Evolutionary conservation across 92 coral and sea anemone genomes (phyloP).

Genomic region (Phenganax stokvisi): DNA sequence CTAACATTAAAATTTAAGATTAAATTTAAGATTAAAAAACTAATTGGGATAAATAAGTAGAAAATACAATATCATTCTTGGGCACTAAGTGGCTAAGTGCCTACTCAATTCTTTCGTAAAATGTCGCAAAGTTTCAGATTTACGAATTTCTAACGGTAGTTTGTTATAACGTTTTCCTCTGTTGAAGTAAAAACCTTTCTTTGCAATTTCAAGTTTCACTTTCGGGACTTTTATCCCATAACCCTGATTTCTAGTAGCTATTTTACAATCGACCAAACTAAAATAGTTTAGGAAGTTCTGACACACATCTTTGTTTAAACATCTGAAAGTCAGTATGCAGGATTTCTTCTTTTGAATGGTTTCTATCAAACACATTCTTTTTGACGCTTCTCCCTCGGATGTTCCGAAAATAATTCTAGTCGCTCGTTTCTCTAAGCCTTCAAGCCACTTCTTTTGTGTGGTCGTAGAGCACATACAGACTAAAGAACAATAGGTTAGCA

Average conservation of each 20-base stretch:
- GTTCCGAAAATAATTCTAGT: constrained; percentile 9
- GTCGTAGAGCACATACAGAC: not conserved
- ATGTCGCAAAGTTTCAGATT: constrained; percentile 14
- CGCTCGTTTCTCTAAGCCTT: constrained; percentile 13
- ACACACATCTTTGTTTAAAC: constrained; percentile 18
- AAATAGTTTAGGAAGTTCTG: constrained; percentile 23
- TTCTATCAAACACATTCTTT: not conserved
- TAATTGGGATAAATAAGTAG: too few relatives aligned
- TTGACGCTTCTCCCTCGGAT: not conserved
- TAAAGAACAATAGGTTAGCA: constrained; percentile 7
- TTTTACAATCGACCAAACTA: constrained; percentile 2
- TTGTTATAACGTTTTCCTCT: constrained; percentile 13
- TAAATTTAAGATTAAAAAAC: too few relatives aligned
- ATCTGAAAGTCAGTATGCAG: constrained; percentile 9
- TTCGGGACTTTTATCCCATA: constrained; percentile 18
- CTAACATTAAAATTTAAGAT: too few relatives aligned
- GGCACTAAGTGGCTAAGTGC: not conserved
- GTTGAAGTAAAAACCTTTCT: constrained; percentile 20
- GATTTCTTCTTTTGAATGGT: constrained; percentile 31
- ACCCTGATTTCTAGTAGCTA: constrained; percentile 10
- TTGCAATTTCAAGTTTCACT: constrained; percentile 22
- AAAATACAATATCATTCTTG: too few relatives aligned
- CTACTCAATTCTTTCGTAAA: not conserved
- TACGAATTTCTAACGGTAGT: constrained; percentile 7
- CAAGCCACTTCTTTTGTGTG: constrained; percentile 7